Evolutionary conservation across 2,888 invertebrate genomes (phyloP).

Genomic region (Dastarcus helophoroides): DNA sequence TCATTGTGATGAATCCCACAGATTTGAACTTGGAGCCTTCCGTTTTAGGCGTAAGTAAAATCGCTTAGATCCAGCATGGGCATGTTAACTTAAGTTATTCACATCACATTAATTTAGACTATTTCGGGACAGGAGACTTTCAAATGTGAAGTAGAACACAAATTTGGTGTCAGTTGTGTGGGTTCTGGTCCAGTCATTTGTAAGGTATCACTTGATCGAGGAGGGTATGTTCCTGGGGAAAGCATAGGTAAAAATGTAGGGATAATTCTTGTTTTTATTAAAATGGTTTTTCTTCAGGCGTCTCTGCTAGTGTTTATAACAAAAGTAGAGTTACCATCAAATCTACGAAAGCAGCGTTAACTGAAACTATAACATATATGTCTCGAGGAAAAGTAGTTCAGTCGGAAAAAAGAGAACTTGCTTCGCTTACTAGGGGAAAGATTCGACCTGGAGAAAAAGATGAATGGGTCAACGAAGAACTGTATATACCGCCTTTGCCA

Average conservation of each 20-base stretch:
- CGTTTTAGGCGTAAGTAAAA: conserved; percentile 64
- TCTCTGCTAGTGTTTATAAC: conserved; percentile 77
- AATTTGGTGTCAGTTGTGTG: conserved; percentile 77
- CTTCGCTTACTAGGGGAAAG: conserved; percentile 67
- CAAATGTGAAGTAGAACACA: conserved; percentile 84
- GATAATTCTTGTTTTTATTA: neutral
- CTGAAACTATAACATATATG: conserved; percentile 80
- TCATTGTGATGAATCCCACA: conserved; percentile 92
- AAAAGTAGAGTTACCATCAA: conserved; percentile 76
- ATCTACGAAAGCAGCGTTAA: conserved; percentile 74
- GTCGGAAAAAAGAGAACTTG: conserved; percentile 76
- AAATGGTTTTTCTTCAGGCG: conserved; percentile 22
- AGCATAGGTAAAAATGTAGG: conserved; percentile 57
- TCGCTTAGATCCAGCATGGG: conserved; percentile 5
- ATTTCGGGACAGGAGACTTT: conserved; percentile 63
- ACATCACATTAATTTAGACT: conserved; percentile 27
- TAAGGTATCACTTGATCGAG: conserved; percentile 75
- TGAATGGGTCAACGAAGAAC: conserved; percentile 77
- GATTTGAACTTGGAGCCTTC: conserved; percentile 85
- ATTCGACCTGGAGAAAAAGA: conserved; percentile 70
- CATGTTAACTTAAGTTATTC: too few species aligned
- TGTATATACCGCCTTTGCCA: conserved; percentile 87
- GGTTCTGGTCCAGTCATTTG: conserved; percentile 81
- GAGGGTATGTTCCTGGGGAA: conserved; percentile 92
- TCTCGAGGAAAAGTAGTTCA: conserved; percentile 78